Evolutionary conservation across 1,140 invertebrate species (phyloP).

Genomic region (Babylonia areolata): DNA sequence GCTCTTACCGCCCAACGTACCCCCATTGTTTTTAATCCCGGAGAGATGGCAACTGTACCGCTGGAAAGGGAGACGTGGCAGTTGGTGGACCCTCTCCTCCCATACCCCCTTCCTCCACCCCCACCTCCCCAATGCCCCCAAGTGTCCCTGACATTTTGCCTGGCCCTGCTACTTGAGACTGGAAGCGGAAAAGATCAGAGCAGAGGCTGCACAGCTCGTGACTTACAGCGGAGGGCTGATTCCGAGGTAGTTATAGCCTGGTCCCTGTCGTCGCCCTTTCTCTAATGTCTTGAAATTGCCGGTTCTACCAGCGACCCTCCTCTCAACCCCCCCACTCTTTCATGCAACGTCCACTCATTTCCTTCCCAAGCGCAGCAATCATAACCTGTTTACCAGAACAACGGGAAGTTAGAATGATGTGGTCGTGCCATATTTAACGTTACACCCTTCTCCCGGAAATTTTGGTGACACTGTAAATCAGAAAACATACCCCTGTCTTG

Average conservation of each 20-base stretch:
- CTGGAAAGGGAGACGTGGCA: background rate
- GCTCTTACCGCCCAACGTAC: background rate
- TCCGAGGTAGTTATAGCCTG: background rate
- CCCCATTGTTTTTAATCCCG: background rate
- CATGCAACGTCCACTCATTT: background rate
- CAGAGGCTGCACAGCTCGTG: background rate
- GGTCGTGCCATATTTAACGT: too few relatives aligned
- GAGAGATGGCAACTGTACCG: background rate
- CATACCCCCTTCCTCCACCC: background rate
- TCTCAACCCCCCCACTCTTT: background rate
- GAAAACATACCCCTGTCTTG: too few relatives aligned
- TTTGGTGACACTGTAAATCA: too few relatives aligned
- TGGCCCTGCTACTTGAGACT: background rate
- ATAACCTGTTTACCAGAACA: too few relatives aligned
- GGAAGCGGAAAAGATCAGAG: background rate
- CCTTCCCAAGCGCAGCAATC: too few relatives aligned
- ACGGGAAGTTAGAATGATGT: too few relatives aligned
- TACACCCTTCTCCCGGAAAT: too few relatives aligned
- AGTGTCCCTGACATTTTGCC: background rate
- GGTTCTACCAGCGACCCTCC: background rate
- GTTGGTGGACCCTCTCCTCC: background rate
- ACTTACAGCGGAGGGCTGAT: background rate
- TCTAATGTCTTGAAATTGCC: slow-evolving; percentile 1
- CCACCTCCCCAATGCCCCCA: background rate
- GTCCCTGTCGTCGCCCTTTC: background rate